A percentile compares a stretch with the other conserved stretches of the same genome.
Conservation (phyloP, 1,140 invertebrate genomes). For the Drosophila rufa region DNA sequence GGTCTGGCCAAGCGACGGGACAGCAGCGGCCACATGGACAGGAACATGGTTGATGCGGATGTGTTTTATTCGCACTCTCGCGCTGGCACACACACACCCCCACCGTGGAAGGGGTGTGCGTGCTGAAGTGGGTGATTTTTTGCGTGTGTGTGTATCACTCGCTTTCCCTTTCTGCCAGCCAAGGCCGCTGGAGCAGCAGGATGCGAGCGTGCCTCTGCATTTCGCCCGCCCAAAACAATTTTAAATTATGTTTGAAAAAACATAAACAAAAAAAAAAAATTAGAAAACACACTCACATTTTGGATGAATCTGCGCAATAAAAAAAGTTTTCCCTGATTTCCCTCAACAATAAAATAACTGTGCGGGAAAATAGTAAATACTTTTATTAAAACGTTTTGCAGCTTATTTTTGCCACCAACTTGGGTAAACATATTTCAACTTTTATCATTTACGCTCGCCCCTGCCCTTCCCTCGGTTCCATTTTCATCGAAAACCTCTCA, state of each 20-base stretch:
- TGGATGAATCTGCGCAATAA: conserved; percentile 48
- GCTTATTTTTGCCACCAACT: conserved; percentile 60
- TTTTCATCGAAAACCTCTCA: conserved; percentile 10
- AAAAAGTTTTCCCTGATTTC: conserved; percentile 71
- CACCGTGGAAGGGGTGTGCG: conserved; percentile 35
- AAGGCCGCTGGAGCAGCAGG: conserved; percentile 49
- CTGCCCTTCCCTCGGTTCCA: background rate
- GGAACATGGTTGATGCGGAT: conserved; percentile 59
- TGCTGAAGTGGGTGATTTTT: conserved; percentile 62
- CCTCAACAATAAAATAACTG: conserved; percentile 80
- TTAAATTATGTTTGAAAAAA: conserved; percentile 76
- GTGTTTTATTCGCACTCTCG: conserved; percentile 18
- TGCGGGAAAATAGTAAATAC: conserved; percentile 74
- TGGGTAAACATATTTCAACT: conserved; percentile 67
- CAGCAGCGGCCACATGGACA: conserved; percentile 63
- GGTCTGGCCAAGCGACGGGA: conserved; percentile 51
- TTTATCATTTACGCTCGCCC: conserved; percentile 53
- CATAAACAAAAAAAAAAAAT: conserved; percentile 13
- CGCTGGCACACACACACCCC: conserved; percentile 4
- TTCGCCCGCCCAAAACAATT: conserved; percentile 69
- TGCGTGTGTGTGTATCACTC: conserved; percentile 9
- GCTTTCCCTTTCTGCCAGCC: conserved; percentile 43
- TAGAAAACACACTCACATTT: background rate
- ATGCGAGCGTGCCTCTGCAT: conserved; percentile 67
- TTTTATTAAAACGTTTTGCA: conserved; percentile 81